Evolutionary conservation across 2,888 invertebrate genomes (phyloP).

Genomic region (Brenthis hecate): DNA sequence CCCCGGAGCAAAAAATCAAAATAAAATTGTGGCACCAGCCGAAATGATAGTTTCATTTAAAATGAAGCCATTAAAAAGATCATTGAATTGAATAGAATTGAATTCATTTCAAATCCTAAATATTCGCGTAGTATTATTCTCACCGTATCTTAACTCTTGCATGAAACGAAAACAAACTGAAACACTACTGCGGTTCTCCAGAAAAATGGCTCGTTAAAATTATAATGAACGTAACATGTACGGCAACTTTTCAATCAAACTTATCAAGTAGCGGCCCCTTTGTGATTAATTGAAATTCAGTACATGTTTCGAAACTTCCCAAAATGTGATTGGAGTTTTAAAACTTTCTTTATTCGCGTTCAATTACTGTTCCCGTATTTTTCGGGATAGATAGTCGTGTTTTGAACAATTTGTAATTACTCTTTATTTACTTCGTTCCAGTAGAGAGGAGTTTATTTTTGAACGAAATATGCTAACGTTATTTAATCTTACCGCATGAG

Average conservation of each 20-base stretch:
- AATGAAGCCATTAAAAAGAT: too few species aligned
- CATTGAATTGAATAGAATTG: too few species aligned
- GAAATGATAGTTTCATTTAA: too few species aligned
- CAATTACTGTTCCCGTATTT: conserved; percentile 25
- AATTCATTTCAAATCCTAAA: too few species aligned
- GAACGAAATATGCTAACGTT: too few species aligned
- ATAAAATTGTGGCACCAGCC: too few species aligned
- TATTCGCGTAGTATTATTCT: too few species aligned
- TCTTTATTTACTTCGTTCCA: conserved; percentile 1
- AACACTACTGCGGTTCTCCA: not conserved
- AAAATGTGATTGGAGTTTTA: conserved; percentile 30
- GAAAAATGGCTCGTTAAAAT: conserved; percentile 7
- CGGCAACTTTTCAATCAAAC: conserved; percentile 32
- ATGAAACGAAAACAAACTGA: too few species aligned
- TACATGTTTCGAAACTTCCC: conserved; percentile 30
- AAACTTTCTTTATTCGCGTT: conserved; percentile 32
- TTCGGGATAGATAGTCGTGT: conserved; percentile 3
- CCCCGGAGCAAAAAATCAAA: too few species aligned
- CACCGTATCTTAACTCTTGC: too few species aligned
- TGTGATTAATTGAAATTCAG: conserved; percentile 38
- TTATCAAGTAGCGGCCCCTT: conserved; percentile 34
- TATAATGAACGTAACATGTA: conserved; percentile 16
- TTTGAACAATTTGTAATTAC: conserved; percentile 12
- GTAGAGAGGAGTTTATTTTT: too few species aligned
- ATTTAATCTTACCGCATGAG: too few species aligned